These are phyloP conservation scores for Pherbina coryleti DNA, from an alignment of 2,888 invertebrate genomes.

Conservation along the genomic window DNA sequence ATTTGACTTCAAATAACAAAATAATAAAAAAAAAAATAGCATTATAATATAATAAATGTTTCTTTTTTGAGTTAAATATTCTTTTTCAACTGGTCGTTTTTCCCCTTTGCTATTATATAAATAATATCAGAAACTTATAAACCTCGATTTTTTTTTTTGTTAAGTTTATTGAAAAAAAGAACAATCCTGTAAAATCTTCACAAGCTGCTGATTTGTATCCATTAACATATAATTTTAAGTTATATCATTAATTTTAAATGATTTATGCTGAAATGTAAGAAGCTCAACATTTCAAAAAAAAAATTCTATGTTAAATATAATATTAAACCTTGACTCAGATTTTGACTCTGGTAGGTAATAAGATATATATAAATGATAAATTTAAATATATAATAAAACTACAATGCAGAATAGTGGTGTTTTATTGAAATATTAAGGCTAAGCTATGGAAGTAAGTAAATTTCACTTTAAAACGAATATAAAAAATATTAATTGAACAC, in stretches of 20 bases:
- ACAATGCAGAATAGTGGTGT: conserved; percentile 19
- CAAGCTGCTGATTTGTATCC: conserved; percentile 21
- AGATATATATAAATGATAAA: conserved; percentile 51
- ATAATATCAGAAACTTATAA: not conserved
- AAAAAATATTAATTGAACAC: conserved; percentile 16
- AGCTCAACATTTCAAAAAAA: conserved; percentile 37
- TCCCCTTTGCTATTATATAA: not conserved
- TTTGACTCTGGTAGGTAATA: conserved; percentile 54
- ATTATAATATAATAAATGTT: conserved; percentile 11
- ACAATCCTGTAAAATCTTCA: not conserved
- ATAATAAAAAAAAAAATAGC: not conserved
- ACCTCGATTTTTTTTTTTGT: conserved; percentile 3
- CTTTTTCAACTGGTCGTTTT: not conserved
- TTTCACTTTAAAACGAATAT: not conserved
- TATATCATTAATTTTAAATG: conserved; percentile 24
- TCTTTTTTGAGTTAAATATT: not conserved
- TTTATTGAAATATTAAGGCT: not conserved
- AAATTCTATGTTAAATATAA: conserved; percentile 49
- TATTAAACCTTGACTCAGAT: conserved; percentile 49
- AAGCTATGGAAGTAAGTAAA: not conserved
- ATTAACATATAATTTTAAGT: conserved; percentile 25
- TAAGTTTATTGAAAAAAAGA: conserved; percentile 13
- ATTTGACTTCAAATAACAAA: not conserved
- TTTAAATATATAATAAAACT: conserved; percentile 48
- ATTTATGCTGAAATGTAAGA: conserved; percentile 21